phyloP scores from a whole-genome alignment of 1,140 invertebrate genomes.

The Macrocentrus cingulum region DNA sequence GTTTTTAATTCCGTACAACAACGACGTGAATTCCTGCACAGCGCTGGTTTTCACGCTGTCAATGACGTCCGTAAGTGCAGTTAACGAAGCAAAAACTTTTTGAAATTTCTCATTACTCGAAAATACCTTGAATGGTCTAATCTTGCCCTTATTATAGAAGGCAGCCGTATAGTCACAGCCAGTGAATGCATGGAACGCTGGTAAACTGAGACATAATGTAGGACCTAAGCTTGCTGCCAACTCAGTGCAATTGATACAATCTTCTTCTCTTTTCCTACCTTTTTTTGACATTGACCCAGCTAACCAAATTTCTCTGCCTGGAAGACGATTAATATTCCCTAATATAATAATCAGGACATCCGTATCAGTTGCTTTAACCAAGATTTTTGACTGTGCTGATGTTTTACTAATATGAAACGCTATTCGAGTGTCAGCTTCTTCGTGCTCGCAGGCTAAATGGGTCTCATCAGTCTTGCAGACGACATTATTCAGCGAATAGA shows the following conservation, averaged over 20 bases:
- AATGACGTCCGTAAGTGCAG: slow-evolving; percentile 36
- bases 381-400: neutral
- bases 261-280: too few species aligned
- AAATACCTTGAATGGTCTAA: slow-evolving; percentile 40
- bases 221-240: slow-evolving; percentile 37
- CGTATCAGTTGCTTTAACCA: slow-evolving; percentile 39
- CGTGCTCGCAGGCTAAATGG: slow-evolving; percentile 18
- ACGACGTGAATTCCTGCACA: slow-evolving; percentile 24
- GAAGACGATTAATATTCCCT: slow-evolving; percentile 2
- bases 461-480: slow-evolving; percentile 10
- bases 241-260: slow-evolving; percentile 43
- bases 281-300: slow-evolving; percentile 25
- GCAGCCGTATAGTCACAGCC: slow-evolving; percentile 44
- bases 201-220: slow-evolving; percentile 36
- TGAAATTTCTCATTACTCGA: slow-evolving; percentile 40
- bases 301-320: slow-evolving; percentile 35
- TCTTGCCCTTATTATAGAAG: slow-evolving; percentile 46
- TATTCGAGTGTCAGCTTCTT: slow-evolving; percentile 25
- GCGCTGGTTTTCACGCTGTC: slow-evolving; percentile 34
- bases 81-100: slow-evolving; percentile 43
- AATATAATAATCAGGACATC: slow-evolving; percentile 44
- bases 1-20: slow-evolving; percentile 22
- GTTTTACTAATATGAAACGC: slow-evolving; percentile 10
- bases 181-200: slow-evolving; percentile 44
- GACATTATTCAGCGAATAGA: neutral